Base-by-base conservation (phyloP, 2,797 vertebrate species). In the Leptatherina wallacei region DNA sequence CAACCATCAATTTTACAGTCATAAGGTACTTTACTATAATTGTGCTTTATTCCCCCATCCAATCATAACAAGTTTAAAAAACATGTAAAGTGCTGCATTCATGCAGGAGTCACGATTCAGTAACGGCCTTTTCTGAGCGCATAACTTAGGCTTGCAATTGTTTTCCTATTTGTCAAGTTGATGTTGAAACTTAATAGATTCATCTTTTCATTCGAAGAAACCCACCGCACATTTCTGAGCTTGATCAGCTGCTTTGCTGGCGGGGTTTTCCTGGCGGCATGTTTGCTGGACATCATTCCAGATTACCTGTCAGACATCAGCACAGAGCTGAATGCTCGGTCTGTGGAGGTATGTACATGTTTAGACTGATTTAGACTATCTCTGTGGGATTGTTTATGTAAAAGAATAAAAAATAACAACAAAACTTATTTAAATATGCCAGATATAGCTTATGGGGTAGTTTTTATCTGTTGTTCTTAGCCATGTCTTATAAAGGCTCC, bases 211-310 rank as follows among this genome's bases (percentile, higher is more conserved):
- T 77, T 29, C 52, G 2, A 80, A 96, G 96, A 94, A 54, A 83
- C 55, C 51, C 96, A 95, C 63, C 89, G 83, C 29, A 86, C 82
- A 1, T 81, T 96, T 22, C 90, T 97, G 78, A 96, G 95, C 85
- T 84, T 96, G 52, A 95, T 97, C 86, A 96, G 96, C 90, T 97
- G 96, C 58, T 92, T 95, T 54, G 96, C 97, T 0, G 96, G 96
- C 0, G 96, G 97, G 0, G 95, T 97, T 55, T 98, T 98, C 83
- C 91, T 98, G 69, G 95, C 96, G 22, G 96, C 96, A 14, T 97
- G 96, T 88, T 75, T 97, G 7, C 94, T 98, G 73, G 96, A 98
- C 88, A 96, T 97, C 82, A 95, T 96, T n/a, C 95, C 96, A 10
- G 96, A 96, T 77, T 96, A 96, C 65, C 88, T 98, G 85, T 92